Base-by-base conservation (phyloP, 2,888 invertebrate genomes). In the Noctua janthina region DNA sequence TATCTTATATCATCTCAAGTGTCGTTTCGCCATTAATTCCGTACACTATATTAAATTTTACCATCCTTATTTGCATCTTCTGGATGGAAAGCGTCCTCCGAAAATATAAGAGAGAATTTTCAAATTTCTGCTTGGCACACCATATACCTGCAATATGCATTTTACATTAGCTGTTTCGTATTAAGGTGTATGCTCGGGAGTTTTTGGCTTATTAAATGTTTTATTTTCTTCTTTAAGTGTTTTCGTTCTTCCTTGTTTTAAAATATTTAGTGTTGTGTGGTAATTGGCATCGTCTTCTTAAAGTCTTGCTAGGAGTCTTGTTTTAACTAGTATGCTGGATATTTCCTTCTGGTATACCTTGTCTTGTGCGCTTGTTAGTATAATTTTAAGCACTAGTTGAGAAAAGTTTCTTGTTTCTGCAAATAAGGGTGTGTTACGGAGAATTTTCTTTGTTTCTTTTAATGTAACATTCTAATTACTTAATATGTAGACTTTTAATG, bases 101-200 rank as follows among this genome's bases (percentile, higher is more conserved):
- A 79, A 90, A 89, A 89, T 85, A 86, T 81, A 79, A 82, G 69
- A 88, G 69, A 67, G 83, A 88, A 84, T 89, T 90, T 89, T 89
- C 74, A 86, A 88, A 85, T 85, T 84, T 82, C 74, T 76, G 84
- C 79, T 88, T 90, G 89, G 85, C 83, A 82, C 74, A 81, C 70
- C 77, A 78, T 78, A 87, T 91, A 92, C 92, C 93, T 93, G 94
- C 95, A 94, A 89, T 93, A 94, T 95, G 94, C 94, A 95, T 95
- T 93, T 94, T 94, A 90, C 93, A 95, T 94, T 88, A 93, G 91
- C 86, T 86, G 75, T 82, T 86, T 87, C 86, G 76, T 87, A 88
- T 76, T 87, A 81, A 83, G 73, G 69, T 62, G 75, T 29, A 39
- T 73, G 75, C 80, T 84, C 43, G 17, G 69, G 78, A 83, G 76